Evolutionary conservation across 2,888 invertebrate species (phyloP).

Genomic region (Melolontha melolontha): DNA sequence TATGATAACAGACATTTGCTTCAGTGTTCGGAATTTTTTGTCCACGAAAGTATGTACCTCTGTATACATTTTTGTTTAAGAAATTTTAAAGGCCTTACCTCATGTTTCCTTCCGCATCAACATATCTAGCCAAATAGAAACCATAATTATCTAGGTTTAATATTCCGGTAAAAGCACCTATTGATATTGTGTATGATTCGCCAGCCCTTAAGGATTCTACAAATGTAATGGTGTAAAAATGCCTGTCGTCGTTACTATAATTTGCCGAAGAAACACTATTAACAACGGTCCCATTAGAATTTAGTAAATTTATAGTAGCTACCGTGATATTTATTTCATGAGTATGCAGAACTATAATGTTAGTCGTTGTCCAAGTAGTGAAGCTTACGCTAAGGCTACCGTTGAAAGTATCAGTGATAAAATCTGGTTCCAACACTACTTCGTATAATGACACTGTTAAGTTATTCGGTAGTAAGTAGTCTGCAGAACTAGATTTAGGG

Average conservation of each 20-base stretch:
- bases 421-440: conserved; percentile 43
- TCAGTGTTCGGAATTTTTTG: too few species aligned
- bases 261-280: neutral
- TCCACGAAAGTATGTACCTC: too few species aligned
- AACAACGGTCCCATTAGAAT: neutral
- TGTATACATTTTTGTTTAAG: too few species aligned
- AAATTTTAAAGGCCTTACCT: conserved; percentile 27
- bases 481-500: conserved; percentile 14
- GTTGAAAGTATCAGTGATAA: conserved; percentile 36
- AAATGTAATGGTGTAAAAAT: conserved; percentile 21
- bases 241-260: conserved; percentile 13
- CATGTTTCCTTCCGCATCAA: conserved; percentile 46
- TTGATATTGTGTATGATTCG: conserved; percentile 7
- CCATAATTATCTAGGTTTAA: conserved; percentile 62
- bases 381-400: conserved; percentile 42
- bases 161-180: conserved; percentile 47
- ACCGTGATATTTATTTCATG: conserved; percentile 3
- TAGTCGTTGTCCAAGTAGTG: conserved; percentile 16
- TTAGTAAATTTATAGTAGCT: neutral
- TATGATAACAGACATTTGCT: too few species aligned
- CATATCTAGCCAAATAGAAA: conserved; percentile 66
- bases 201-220: conserved; percentile 4
- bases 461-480: conserved; percentile 41
- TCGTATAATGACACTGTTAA: conserved; percentile 35
- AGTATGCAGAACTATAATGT: conserved; percentile 43